phyloP scores from a whole-genome alignment of 2,113 vertebrate genomes.

The Clarias magur region DNA sequence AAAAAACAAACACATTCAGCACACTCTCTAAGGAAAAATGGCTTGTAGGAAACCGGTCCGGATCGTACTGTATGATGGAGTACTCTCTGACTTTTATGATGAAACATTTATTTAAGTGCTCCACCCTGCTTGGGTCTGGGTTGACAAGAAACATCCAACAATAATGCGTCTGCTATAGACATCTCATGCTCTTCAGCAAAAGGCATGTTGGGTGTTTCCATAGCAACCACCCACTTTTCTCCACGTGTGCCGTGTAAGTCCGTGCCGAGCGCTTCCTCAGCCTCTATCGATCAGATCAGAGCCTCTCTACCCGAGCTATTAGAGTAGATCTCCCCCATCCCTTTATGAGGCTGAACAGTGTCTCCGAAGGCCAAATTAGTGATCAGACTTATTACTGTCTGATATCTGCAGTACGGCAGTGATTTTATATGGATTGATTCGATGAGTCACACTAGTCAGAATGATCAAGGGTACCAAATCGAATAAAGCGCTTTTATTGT shows the following conservation, averaged over 20 bases:
- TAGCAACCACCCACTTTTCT: slow-evolving; percentile 53
- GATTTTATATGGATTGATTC: slow-evolving; percentile 39
- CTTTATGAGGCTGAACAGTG: slow-evolving; percentile 35
- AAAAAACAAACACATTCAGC: background rate
- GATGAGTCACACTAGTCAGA: background rate
- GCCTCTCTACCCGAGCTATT: slow-evolving; percentile 45
- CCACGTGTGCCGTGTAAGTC: slow-evolving; percentile 37
- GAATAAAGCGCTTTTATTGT: slow-evolving; percentile 22
- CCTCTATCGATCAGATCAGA: slow-evolving; percentile 44
- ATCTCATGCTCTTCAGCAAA: slow-evolving; percentile 27
- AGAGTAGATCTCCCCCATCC: slow-evolving; percentile 50
- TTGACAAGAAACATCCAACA: slow-evolving; percentile 25
- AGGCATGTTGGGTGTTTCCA: slow-evolving; percentile 56
- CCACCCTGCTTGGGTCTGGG: background rate
- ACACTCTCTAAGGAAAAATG: background rate
- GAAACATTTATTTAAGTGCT: background rate
- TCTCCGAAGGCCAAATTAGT: slow-evolving; percentile 45
- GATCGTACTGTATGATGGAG: background rate
- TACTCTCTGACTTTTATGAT: background rate
- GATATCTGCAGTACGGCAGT: slow-evolving; percentile 35
- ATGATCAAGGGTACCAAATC: slow-evolving; percentile 23
- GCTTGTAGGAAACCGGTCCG: background rate
- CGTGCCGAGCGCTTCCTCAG: slow-evolving; percentile 35
- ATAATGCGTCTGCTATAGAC: slow-evolving; percentile 29
- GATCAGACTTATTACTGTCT: slow-evolving; percentile 35